Conservation (phyloP, 1,140 invertebrate species). For the Drosophila sulfurigaster region DNA sequence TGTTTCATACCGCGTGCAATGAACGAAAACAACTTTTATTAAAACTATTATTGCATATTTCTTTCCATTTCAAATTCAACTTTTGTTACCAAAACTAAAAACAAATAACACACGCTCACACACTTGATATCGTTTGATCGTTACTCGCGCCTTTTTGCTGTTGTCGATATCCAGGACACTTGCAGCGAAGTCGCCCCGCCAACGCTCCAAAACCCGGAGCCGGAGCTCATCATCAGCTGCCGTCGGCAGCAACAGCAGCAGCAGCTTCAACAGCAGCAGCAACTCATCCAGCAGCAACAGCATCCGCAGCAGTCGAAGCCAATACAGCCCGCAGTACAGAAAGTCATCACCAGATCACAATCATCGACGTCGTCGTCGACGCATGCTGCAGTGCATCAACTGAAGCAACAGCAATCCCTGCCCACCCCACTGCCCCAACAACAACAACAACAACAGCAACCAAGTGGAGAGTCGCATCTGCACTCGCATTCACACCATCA, state of each 20-base stretch:
- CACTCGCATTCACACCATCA: conserved; percentile 37
- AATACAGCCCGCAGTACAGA: conserved; percentile 51
- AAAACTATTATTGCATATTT: conserved; percentile 72
- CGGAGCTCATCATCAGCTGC: conserved; percentile 75
- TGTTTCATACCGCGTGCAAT: conserved; percentile 35
- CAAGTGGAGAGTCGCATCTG: conserved; percentile 28
- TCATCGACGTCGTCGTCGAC: conserved; percentile 78
- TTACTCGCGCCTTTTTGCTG: not conserved
- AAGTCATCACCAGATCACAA: conserved; percentile 82
- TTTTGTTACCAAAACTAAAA: conserved; percentile 59
- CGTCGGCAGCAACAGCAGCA: conserved; percentile 57
- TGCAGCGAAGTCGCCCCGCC: conserved; percentile 64
- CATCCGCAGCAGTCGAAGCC: conserved; percentile 34
- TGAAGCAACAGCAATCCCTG: conserved; percentile 81
- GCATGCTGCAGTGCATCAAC: conserved; percentile 78
- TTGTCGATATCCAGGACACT: conserved; percentile 62
- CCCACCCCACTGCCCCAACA: conserved; percentile 63
- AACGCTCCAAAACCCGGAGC: conserved; percentile 65
- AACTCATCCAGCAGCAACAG: conserved; percentile 38
- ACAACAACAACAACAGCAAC: conserved; percentile 5
- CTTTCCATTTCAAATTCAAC: conserved; percentile 76
- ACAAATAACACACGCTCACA: conserved; percentile 43
- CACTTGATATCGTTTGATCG: conserved; percentile 25
- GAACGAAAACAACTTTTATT: conserved; percentile 39
- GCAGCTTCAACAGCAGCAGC: conserved; percentile 54